Conservation (phyloP, 2,888 invertebrate genomes). For the Cryptophagus acutangulus region DNA sequence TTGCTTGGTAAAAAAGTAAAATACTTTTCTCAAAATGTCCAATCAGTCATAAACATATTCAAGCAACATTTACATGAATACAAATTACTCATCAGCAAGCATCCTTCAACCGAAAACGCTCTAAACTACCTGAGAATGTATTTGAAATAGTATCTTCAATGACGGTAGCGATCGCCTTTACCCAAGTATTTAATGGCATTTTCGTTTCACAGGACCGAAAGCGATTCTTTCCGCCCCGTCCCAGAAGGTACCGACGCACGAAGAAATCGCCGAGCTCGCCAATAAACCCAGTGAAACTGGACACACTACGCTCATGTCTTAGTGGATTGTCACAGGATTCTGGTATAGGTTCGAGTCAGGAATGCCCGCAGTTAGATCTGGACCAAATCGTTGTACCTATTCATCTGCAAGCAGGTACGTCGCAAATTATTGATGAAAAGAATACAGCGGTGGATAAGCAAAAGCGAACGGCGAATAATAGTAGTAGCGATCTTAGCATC, state of each 20-base stretch:
- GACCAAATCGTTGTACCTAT: slow-evolving; percentile 42
- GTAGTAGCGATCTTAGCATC: slow-evolving; percentile 3
- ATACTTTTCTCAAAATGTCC: too few species aligned
- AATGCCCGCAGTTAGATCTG: slow-evolving; percentile 36
- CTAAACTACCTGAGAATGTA: slow-evolving; percentile 4
- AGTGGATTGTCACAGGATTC: slow-evolving; percentile 44
- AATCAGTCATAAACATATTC: too few species aligned
- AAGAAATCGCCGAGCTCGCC: slow-evolving; percentile 24
- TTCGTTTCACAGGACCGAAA: slow-evolving; percentile 55
- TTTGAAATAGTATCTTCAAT: slow-evolving; percentile 2
- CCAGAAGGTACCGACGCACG: slow-evolving; percentile 42
- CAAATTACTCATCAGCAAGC: too few species aligned
- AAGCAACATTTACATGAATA: too few species aligned
- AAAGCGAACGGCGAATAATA: background rate
- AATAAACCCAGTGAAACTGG: slow-evolving; percentile 35
- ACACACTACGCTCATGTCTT: slow-evolving; percentile 42
- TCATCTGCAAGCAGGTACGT: slow-evolving; percentile 25
- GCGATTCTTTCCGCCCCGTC: slow-evolving; percentile 64
- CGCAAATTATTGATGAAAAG: slow-evolving; percentile 11
- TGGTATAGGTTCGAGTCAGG: slow-evolving; percentile 46
- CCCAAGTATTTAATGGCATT: background rate
- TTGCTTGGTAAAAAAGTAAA: too few species aligned
- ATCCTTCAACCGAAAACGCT: too few species aligned
- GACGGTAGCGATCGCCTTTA: slow-evolving; percentile 1
- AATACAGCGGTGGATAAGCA: background rate